phyloP scores from a whole-genome alignment of 2,888 invertebrate genomes.

The Cabera pusaria region DNA sequence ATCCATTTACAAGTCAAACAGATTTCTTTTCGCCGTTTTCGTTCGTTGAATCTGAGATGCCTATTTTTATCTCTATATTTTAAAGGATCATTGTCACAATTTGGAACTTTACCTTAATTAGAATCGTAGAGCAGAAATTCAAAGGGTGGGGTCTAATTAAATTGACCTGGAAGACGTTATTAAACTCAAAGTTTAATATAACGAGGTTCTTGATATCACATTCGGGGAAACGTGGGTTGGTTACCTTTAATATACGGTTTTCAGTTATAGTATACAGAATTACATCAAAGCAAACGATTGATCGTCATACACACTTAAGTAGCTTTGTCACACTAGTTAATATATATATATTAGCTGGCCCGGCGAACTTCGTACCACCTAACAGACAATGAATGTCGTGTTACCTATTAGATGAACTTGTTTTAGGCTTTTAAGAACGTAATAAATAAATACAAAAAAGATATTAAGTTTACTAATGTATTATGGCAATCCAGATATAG shows the following conservation, averaged over 20 bases:
- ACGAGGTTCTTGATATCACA: conserved; percentile 16
- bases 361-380: too few relatives aligned
- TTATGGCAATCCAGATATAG: too few relatives aligned
- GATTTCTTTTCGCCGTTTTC: conserved; percentile 63
- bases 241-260: conserved; percentile 8
- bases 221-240: conserved; percentile 9
- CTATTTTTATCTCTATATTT: conserved; percentile 55
- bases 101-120: conserved; percentile 46
- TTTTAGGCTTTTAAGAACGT: too few relatives aligned
- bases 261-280: too few relatives aligned
- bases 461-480: too few relatives aligned
- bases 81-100: conserved; percentile 46
- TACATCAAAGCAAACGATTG: too few relatives aligned
- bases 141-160: conserved; percentile 40
- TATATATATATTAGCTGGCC: too few relatives aligned
- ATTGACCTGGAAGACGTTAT: conserved; percentile 26
- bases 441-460: too few relatives aligned
- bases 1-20: conserved; percentile 77
- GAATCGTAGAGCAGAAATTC: conserved; percentile 33
- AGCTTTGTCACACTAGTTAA: too few relatives aligned
- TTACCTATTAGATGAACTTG: too few relatives aligned
- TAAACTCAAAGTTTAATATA: conserved; percentile 40
- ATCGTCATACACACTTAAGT: too few relatives aligned
- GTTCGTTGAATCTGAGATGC: conserved; percentile 52
- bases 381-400: too few relatives aligned